Evolutionary conservation across 2,888 invertebrate genomes (phyloP).

Genomic region (Hyles lineata): DNA sequence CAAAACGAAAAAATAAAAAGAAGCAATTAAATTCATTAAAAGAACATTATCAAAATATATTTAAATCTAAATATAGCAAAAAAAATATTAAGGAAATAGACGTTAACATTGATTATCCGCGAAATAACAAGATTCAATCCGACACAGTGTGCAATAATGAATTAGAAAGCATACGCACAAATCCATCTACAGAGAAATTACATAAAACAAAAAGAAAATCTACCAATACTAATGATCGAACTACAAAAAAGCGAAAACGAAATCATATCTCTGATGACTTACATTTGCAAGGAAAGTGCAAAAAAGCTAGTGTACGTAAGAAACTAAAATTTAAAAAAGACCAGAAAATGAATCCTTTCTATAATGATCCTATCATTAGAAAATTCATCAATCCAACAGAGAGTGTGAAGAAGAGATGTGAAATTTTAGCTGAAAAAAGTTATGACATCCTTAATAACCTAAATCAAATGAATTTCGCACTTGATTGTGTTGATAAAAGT

Average conservation of each 20-base stretch:
- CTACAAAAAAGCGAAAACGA: neutral
- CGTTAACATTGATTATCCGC: neutral
- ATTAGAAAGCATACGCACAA: neutral
- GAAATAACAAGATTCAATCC: neutral
- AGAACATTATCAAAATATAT: neutral
- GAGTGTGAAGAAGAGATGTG: constrained; percentile 47
- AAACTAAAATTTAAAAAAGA: constrained; percentile 31
- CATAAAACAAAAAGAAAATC: neutral
- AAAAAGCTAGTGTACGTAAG: neutral
- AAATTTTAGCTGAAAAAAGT: constrained; percentile 42
- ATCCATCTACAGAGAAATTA: neutral
- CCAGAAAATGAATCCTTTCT: constrained; percentile 24
- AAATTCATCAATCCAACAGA: constrained; percentile 48
- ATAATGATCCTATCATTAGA: constrained; percentile 36
- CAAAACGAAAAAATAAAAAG: constrained; percentile 57
- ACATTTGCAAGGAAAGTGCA: neutral
- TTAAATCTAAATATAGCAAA: neutral
- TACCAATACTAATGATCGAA: neutral
- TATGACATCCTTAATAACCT: constrained; percentile 34
- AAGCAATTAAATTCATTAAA: neutral
- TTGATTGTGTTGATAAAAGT: constrained; percentile 18
- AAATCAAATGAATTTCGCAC: constrained; percentile 1
- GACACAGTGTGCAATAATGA: neutral
- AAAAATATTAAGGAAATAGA: neutral
- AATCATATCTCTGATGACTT: neutral